A percentile compares a stretch with the other conserved stretches of the same genome.
Evolutionary conservation across 2,113 vertebrate species (phyloP).

Genomic region (Centropus bengalensis): DNA sequence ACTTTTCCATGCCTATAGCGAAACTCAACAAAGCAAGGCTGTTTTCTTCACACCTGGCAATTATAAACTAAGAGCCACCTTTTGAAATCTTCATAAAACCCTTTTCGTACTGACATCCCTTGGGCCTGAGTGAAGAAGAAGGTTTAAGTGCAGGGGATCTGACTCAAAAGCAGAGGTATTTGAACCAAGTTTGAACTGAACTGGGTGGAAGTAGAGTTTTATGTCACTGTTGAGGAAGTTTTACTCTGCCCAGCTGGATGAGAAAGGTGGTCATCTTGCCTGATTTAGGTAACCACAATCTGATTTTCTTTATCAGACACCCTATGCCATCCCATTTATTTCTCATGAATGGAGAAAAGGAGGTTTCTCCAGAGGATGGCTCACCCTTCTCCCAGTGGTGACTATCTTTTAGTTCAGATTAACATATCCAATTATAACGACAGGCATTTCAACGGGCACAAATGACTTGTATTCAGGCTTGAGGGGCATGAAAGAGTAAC

Average conservation of each 20-base stretch:
- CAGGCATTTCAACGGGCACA: neutral
- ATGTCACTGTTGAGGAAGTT: neutral
- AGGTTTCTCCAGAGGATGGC: neutral
- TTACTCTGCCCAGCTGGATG: neutral
- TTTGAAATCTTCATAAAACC: neutral
- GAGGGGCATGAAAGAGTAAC: accelerated
- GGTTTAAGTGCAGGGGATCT: neutral
- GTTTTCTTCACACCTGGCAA: neutral
- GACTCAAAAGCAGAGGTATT: neutral
- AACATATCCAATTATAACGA: neutral
- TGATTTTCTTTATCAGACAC: neutral
- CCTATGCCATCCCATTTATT: neutral
- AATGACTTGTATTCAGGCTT: neutral
- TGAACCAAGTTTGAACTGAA: neutral
- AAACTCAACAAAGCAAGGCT: neutral
- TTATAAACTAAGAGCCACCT: neutral
- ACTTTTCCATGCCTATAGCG: constrained; percentile 4
- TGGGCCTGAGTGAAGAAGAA: neutral
- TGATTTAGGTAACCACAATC: neutral
- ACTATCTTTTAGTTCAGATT: neutral
- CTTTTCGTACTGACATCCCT: neutral
- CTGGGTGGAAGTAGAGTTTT: neutral
- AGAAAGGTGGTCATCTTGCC: neutral
- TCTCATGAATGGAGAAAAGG: neutral
- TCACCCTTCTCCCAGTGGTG: neutral